Evolutionary conservation across 2,797 vertebrate species (phyloP).

Genomic region (Amblyraja radiata): DNA sequence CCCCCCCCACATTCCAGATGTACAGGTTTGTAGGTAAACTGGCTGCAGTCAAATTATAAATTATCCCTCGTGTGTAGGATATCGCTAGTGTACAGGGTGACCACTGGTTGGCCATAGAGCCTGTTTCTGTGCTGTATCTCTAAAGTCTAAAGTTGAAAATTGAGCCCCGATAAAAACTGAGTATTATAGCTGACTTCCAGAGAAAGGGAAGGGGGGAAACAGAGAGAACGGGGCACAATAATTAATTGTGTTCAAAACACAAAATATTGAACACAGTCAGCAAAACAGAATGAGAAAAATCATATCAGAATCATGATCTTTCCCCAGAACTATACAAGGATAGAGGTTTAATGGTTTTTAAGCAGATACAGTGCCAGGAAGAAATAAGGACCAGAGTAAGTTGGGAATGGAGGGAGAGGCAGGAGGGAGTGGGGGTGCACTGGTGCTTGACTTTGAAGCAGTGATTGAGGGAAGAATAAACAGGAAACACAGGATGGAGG

Average conservation of each 20-base stretch:
- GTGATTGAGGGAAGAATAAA: not conserved
- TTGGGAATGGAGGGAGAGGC: no score
- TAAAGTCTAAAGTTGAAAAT: no score
- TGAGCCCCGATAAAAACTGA: not conserved
- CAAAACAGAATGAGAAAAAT: not conserved
- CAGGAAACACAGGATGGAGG: not conserved
- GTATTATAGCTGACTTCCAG: not conserved
- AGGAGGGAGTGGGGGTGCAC: no score
- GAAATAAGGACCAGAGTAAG: not conserved
- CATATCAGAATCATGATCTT: not conserved
- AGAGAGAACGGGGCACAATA: not conserved
- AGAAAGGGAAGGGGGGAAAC: not conserved
- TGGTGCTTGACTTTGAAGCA: no score
- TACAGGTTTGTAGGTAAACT: no score
- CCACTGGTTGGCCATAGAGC: no score
- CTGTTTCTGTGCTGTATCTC: no score
- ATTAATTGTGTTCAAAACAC: no score
- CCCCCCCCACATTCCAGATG: no score
- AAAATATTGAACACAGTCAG: not conserved
- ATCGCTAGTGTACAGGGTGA: no score
- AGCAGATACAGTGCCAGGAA: not conserved
- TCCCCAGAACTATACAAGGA: not conserved
- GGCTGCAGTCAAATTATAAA: no score
- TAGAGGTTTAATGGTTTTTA: not conserved
- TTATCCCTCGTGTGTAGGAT: no score